Conservation (phyloP, 2,113 vertebrate species). For the Crotalus horridus region DNA sequence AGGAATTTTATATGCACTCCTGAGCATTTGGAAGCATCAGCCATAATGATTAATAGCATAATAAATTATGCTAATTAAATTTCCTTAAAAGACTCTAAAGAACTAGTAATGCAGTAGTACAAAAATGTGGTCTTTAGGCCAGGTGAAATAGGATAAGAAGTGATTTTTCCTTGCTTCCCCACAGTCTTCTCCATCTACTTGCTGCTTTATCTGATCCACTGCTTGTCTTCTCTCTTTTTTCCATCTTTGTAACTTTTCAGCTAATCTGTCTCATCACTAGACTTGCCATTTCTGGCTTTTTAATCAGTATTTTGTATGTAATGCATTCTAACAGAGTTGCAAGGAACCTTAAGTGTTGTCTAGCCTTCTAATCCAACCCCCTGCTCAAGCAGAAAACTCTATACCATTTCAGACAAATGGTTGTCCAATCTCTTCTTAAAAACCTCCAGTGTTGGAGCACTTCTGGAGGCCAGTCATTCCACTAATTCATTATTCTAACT, state of each 20-base stretch:
- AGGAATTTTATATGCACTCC: neutral
- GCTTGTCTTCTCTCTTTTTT: neutral
- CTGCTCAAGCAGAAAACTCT: no score
- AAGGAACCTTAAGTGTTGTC: neutral
- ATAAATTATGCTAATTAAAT: neutral
- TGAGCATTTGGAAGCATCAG: neutral
- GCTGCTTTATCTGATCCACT: neutral
- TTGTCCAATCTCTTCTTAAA: no score
- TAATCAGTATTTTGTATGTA: neutral
- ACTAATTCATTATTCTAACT: neutral
- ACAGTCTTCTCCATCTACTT: neutral
- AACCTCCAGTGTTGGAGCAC: neutral
- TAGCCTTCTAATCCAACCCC: neutral
- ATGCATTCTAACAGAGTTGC: neutral
- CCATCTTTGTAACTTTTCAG: neutral
- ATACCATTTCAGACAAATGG: no score
- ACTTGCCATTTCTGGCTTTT: neutral
- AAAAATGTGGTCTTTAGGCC: neutral
- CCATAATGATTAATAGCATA: neutral
- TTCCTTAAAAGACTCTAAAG: neutral
- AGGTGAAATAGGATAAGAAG: neutral
- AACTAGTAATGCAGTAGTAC: neutral
- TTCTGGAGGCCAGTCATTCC: neutral
- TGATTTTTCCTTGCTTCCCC: neutral
- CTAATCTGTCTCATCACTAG: neutral